These are phyloP conservation scores for Rhyacichthys aspro DNA, from an alignment of 2,797 vertebrate genomes.

Conservation along the genomic window DNA sequence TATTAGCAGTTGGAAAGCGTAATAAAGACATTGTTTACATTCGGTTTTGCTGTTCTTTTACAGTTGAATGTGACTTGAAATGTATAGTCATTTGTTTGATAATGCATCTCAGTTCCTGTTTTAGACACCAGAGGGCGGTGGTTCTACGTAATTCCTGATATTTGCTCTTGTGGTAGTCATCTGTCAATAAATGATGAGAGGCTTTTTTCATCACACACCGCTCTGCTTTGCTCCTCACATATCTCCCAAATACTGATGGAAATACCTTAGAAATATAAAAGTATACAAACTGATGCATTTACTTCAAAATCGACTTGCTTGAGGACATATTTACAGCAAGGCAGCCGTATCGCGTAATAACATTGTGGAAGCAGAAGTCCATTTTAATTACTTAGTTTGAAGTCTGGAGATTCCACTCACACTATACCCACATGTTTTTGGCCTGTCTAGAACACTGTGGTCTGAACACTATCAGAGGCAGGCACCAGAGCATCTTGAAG, in stretches of 20 bases:
- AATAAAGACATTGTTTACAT: too few species aligned
- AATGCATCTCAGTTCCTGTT: conserved; percentile 5
- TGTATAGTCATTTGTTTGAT: too few species aligned
- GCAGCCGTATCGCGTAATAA: conserved; percentile 19
- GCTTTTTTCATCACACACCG: conserved; percentile 34
- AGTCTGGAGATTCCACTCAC: conserved; percentile 31
- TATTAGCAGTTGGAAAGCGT: neutral
- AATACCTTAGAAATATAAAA: too few species aligned
- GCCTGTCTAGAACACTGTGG: conserved; percentile 54
- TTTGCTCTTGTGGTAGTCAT: conserved; percentile 7
- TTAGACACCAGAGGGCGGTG: conserved; percentile 69
- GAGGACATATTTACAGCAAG: conserved; percentile 7
- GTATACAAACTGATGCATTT: too few species aligned
- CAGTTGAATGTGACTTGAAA: too few species aligned
- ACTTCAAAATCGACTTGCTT: too few species aligned
- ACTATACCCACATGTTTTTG: conserved; percentile 52
- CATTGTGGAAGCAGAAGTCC: conserved; percentile 4
- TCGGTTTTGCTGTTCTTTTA: too few species aligned
- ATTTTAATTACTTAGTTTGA: conserved; percentile 35
- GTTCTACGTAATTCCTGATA: conserved; percentile 14
- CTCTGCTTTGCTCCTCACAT: conserved; percentile 20
- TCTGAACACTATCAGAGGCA: conserved; percentile 65
- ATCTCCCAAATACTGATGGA: conserved; percentile 29
- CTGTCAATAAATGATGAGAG: conserved; percentile 34
- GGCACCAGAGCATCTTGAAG: conserved; percentile 78